These are phyloP conservation scores for Phalacrocorax aristotelis DNA, from an alignment of 2,113 vertebrate species.

Conservation along the genomic window DNA sequence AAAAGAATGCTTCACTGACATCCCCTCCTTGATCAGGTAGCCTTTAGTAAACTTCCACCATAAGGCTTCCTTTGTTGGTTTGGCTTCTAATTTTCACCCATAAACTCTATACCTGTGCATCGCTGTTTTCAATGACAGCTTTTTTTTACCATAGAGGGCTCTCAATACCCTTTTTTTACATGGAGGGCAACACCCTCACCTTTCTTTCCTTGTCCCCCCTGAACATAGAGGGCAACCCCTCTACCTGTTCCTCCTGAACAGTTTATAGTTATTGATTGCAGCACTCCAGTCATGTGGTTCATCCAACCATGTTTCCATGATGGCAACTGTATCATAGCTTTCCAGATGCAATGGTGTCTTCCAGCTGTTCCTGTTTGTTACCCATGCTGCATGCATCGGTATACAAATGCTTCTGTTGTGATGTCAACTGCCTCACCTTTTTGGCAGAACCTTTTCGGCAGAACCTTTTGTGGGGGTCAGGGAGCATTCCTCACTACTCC, in stretches of 20 bases:
- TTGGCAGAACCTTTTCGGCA: not conserved
- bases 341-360: not conserved
- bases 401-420: not conserved
- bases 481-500: not conserved
- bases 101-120: not conserved
- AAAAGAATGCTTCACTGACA: not conserved
- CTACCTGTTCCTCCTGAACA: not conserved
- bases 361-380: not conserved
- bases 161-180: not conserved
- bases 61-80: not conserved
- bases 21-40: not conserved
- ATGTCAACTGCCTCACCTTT: not conserved
- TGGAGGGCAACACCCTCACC: not conserved
- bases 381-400: not conserved
- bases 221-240: not conserved
- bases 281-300: not conserved
- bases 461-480: not conserved
- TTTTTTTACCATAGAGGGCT: not conserved
- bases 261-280: not conserved
- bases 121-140: not conserved
- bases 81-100: not conserved
- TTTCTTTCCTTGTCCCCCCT: not conserved
- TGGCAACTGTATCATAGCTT: fast-evolving
- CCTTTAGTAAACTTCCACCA: not conserved
- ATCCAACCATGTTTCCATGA: not conserved